Evolutionary conservation across 2,888 invertebrate genomes (phyloP).

Genomic region (Sphecodes monilicornis): DNA sequence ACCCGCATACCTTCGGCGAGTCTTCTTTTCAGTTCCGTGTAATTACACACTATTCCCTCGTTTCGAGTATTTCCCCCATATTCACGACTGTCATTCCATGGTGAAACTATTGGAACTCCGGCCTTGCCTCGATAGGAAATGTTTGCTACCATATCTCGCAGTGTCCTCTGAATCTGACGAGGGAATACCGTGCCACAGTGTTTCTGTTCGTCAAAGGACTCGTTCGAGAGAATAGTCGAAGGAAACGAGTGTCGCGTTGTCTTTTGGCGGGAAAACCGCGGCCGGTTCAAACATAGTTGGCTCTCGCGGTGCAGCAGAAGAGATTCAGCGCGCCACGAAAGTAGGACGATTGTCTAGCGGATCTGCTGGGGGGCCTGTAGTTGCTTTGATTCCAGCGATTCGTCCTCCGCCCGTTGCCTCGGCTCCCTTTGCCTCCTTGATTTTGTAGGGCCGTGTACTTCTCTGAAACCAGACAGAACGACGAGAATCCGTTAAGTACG

Average conservation of each 20-base stretch:
- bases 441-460: conserved; percentile 80
- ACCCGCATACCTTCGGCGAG: neutral
- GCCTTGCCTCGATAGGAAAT: neutral
- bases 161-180: neutral
- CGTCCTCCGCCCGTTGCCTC: conserved; percentile 73
- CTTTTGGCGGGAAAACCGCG: neutral
- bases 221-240: neutral
- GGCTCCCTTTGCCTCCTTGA: conserved; percentile 72
- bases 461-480: conserved; percentile 70
- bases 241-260: neutral
- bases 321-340: conserved; percentile 79
- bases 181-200: neutral
- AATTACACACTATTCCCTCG: neutral
- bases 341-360: conserved; percentile 78
- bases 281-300: conserved; percentile 46
- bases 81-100: neutral
- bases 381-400: conserved; percentile 80
- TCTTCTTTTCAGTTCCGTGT: neutral
- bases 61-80: neutral
- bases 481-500: conserved; percentile 11
- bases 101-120: neutral
- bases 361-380: conserved; percentile 75
- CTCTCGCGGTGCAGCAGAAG: conserved; percentile 49
- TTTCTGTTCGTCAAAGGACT: neutral
- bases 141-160: neutral